phyloP scores from a whole-genome alignment of 2,113 vertebrate species.

The Bufo gargarizans region DNA sequence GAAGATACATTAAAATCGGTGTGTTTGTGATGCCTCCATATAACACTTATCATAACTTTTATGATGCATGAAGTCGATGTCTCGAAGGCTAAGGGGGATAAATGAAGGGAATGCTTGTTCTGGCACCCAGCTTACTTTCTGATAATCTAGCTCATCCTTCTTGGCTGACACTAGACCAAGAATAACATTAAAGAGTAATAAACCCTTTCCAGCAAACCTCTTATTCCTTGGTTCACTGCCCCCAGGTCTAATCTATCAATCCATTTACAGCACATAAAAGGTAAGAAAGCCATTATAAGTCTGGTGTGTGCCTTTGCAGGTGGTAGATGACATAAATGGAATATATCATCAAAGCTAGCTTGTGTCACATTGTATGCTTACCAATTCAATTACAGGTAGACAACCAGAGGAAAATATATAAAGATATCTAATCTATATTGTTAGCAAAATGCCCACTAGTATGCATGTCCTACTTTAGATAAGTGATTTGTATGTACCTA shows the following conservation, averaged over 20 bases:
- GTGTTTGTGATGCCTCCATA: conserved; percentile 67
- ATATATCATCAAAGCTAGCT: conserved; percentile 64
- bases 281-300: conserved; percentile 76
- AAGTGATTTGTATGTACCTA: too few relatives aligned
- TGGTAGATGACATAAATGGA: conserved; percentile 71
- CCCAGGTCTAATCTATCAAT: conserved; percentile 77
- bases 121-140: conserved; percentile 75
- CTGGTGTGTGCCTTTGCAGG: conserved; percentile 71
- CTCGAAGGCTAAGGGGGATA: conserved; percentile 71
- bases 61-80: conserved; percentile 63
- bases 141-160: conserved; percentile 79
- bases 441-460: too few relatives aligned
- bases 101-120: conserved; percentile 72
- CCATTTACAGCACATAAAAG: conserved; percentile 77
- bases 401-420: conserved; percentile 12
- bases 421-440: neutral
- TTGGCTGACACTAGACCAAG: conserved; percentile 73
- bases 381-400: conserved; percentile 66
- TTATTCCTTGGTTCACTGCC: conserved; percentile 73
- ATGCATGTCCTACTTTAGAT: too few relatives aligned
- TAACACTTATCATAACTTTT: conserved; percentile 66
- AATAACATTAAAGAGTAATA: conserved; percentile 81
- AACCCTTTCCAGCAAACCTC: conserved; percentile 74
- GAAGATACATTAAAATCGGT: conserved; percentile 59
- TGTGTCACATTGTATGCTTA: conserved; percentile 57